A percentile compares a stretch with the other conserved stretches of the same genome.
phyloP scores from a whole-genome alignment of 2,888 invertebrate genomes.

The Cabera pusaria region DNA sequence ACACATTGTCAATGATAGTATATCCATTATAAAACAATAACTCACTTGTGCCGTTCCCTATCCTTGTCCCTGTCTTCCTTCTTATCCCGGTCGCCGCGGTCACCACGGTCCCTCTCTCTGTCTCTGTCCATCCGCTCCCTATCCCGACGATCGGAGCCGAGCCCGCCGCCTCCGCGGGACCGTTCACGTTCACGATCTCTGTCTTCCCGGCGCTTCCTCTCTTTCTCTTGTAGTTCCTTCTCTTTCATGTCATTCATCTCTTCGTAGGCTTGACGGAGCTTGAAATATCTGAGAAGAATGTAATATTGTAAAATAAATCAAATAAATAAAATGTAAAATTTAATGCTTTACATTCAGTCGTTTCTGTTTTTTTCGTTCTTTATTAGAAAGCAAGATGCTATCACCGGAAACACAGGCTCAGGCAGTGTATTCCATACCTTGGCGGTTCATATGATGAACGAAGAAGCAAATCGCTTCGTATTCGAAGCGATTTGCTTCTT shows the following conservation, averaged over 20 bases:
- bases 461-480: no score
- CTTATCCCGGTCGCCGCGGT: slow-evolving; percentile 34
- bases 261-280: slow-evolving; percentile 87
- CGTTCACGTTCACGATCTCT: slow-evolving; percentile 61
- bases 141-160: slow-evolving; percentile 70
- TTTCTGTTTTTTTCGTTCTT: no score
- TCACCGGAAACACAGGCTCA: no score
- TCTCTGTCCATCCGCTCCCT: slow-evolving; percentile 73
- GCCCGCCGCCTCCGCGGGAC: slow-evolving; percentile 57
- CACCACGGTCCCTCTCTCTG: slow-evolving; percentile 57
- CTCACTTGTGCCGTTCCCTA: slow-evolving; percentile 26
- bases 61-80: slow-evolving; percentile 35
- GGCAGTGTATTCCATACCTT: no score
- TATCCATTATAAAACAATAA: no score
- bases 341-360: no score
- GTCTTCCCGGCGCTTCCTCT: slow-evolving; percentile 71
- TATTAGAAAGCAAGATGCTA: no score
- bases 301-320: no score
- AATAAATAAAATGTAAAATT: no score
- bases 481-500: no score
- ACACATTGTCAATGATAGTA: no score
- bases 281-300: slow-evolving; percentile 82
- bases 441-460: no score
- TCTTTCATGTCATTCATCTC: slow-evolving; percentile 85
- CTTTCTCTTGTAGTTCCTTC: slow-evolving; percentile 84